These are phyloP conservation scores for Luehdorfia chinensis DNA, from an alignment of 1,140 invertebrate genomes.

Conservation along the genomic window DNA sequence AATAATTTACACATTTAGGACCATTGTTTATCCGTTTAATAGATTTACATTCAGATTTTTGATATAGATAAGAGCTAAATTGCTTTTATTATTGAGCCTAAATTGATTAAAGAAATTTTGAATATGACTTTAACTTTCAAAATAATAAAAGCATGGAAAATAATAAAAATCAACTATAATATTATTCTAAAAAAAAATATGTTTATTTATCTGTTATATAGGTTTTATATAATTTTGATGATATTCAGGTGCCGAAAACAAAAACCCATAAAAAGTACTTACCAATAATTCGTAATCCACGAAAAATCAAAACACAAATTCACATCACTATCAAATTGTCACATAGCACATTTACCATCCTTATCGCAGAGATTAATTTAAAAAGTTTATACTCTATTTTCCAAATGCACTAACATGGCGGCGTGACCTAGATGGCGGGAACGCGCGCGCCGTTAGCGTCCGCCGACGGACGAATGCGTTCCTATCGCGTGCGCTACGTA, in stretches of 20 bases:
- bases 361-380: constrained; percentile 1
- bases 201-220: not conserved
- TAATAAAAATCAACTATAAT: not conserved
- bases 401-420: constrained; percentile 17
- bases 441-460: constrained; percentile 45
- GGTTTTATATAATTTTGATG: no score
- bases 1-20: no score
- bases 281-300: constrained; percentile 31
- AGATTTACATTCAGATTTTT: no score
- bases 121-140: no score
- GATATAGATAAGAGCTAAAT: no score
- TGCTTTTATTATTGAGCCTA: no score
- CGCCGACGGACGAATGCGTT: constrained; percentile 49
- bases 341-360: constrained; percentile 25
- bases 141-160: no score
- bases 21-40: no score
- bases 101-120: no score
- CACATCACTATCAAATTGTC: constrained; percentile 27
- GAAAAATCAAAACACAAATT: constrained; percentile 26
- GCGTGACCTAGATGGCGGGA: constrained; percentile 28
- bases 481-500: constrained; percentile 29
- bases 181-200: not conserved
- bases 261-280: constrained; percentile 18
- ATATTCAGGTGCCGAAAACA: no score
- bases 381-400: not conserved